Percentiles rank a stretch among this genome's conserved stretches.
These are phyloP conservation scores for Whitmania pigra DNA, from an alignment of 1,140 invertebrate genomes.

Conservation along the genomic window DNA sequence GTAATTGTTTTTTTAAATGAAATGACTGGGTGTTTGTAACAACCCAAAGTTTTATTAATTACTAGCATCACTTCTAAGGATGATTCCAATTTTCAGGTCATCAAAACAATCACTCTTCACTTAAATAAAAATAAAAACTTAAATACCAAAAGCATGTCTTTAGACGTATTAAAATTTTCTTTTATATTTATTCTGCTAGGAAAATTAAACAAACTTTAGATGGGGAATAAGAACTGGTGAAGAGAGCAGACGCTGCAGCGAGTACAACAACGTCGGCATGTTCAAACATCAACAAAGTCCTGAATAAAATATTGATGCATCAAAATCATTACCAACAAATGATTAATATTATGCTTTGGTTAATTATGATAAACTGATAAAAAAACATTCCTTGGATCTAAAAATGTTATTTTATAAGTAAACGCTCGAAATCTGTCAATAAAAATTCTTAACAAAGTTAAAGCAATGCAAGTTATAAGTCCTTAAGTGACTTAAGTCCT, in stretches of 20 bases:
- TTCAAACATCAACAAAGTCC: constrained; percentile 45
- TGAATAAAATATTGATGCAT: constrained; percentile 4
- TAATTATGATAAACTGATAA: too few relatives aligned
- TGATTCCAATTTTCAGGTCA: background rate
- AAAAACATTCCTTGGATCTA: background rate
- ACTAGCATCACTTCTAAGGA: background rate
- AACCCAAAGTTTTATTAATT: background rate
- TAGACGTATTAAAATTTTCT: too few relatives aligned
- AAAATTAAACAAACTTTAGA: constrained; percentile 35
- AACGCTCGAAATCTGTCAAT: background rate
- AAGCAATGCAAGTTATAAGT: background rate
- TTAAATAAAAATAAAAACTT: too few relatives aligned
- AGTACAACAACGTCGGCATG: constrained; percentile 44
- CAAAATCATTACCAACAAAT: background rate
- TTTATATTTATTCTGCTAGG: too few relatives aligned
- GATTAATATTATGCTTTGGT: background rate
- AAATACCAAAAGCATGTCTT: too few relatives aligned
- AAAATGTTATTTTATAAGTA: background rate
- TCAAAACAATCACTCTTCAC: too few relatives aligned
- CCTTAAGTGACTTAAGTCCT: background rate
- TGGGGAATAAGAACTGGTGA: constrained; percentile 36
- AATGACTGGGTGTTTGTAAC: background rate
- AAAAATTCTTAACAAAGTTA: background rate
- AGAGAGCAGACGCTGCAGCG: constrained; percentile 41
- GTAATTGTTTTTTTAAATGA: constrained; percentile 1